Conservation (phyloP, 2,113 vertebrate species). For the Sus scrofa region DNA sequence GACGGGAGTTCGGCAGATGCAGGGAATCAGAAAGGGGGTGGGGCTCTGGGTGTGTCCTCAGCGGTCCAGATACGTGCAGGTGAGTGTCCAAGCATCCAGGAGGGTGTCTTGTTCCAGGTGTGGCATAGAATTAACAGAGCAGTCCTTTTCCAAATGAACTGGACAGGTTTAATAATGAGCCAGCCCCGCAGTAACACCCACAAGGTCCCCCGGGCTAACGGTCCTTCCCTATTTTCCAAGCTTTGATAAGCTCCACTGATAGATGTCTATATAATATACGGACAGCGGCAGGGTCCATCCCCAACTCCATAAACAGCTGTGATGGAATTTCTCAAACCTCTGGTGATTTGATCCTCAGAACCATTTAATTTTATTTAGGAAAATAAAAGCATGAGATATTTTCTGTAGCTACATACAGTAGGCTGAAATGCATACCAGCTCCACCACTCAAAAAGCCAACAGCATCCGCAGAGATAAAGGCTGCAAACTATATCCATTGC, state of each 20-base stretch:
- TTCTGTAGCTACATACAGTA: not conserved
- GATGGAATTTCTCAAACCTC: not conserved
- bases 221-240: not conserved
- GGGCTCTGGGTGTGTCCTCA: not conserved
- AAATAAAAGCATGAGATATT: not conserved
- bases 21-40: not conserved
- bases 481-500: not conserved
- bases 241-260: not conserved
- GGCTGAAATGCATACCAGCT: not conserved
- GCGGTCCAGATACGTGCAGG: not conserved
- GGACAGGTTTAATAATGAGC: not conserved
- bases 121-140: not conserved
- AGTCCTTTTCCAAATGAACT: not conserved
- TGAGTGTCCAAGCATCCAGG: not conserved
- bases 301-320: not conserved
- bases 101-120: not conserved
- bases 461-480: not conserved
- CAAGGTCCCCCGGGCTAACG: not conserved
- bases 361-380: not conserved
- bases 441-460: not conserved
- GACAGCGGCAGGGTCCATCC: not conserved
- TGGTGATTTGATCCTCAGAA: not conserved
- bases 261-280: fast-evolving
- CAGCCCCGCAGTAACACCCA: not conserved
- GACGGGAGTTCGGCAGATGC: not conserved